Conservation (phyloP, 2,888 invertebrate species). For the Drosophila formosana region DNA sequence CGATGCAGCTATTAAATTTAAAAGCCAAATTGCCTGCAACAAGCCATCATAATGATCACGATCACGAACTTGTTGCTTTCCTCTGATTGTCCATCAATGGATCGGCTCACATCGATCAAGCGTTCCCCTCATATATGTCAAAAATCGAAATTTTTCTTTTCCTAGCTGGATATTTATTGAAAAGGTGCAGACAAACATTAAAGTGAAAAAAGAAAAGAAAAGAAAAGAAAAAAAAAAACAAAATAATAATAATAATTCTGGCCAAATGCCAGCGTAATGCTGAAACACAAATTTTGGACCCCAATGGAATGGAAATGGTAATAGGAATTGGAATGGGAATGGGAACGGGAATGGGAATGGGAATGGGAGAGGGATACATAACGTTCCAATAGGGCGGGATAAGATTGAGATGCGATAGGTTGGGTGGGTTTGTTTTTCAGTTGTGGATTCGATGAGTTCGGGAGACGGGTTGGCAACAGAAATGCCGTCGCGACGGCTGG, state of each 20-base stretch:
- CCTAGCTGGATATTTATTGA: constrained; percentile 72
- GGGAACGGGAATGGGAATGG: constrained; percentile 16
- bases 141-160: constrained; percentile 59
- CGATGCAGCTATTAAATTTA: constrained; percentile 75
- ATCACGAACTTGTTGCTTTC: not conserved
- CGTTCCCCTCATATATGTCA: constrained; percentile 66
- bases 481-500: constrained; percentile 40
- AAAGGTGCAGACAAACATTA: constrained; percentile 80
- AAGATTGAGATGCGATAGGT: constrained; percentile 1
- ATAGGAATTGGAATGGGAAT: constrained; percentile 15
- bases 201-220: constrained; percentile 59
- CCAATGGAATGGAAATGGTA: constrained; percentile 7
- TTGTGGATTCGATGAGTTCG: constrained; percentile 17
- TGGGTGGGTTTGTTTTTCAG: constrained; percentile 10
- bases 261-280: constrained; percentile 67
- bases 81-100: constrained; percentile 1
- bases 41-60: constrained; percentile 19
- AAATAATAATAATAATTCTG: constrained; percentile 71
- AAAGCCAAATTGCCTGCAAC: constrained; percentile 59
- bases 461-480: constrained; percentile 49
- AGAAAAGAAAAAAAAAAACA: not conserved
- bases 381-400: constrained; percentile 9
- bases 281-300: constrained; percentile 54
- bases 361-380: constrained; percentile 30
- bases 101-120: constrained; percentile 45